phyloP scores from a whole-genome alignment of 2,888 invertebrate genomes.

The Entomobrya proxima region DNA sequence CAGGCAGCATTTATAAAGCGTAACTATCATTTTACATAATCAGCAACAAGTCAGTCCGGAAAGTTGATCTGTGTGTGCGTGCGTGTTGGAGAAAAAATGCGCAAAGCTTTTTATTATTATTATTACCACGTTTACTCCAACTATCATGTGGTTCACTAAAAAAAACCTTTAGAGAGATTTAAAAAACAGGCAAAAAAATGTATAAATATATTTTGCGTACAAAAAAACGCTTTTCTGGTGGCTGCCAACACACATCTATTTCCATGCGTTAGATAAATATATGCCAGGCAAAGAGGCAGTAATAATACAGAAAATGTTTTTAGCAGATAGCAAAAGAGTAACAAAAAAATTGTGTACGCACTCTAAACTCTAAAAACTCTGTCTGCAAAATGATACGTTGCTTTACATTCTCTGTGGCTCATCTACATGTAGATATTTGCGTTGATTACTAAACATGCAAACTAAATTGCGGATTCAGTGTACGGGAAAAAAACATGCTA shows the following conservation, averaged over 20 bases:
- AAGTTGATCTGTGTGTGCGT: constrained; percentile 19
- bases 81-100: constrained; percentile 12
- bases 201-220: constrained; percentile 21
- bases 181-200: not conserved
- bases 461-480: constrained; percentile 23
- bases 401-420: not conserved
- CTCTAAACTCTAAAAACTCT: too few relatives aligned
- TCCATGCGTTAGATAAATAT: constrained; percentile 20
- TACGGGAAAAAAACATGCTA: not conserved
- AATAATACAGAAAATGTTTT: not conserved
- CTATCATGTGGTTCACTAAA: constrained; percentile 18
- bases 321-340: too few relatives aligned
- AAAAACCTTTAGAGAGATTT: not conserved
- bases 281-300: not conserved
- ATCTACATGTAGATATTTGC: constrained; percentile 3
- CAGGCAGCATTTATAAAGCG: not conserved
- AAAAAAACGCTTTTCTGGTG: not conserved
- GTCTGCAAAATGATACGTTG: constrained; percentile 5
- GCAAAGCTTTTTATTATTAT: constrained; percentile 7
- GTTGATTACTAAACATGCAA: not conserved
- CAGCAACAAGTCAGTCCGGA: not conserved
- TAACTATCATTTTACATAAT: not conserved
- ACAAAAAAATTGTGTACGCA: too few relatives aligned
- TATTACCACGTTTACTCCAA: not conserved
- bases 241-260: not conserved